Base-by-base conservation (phyloP, 2,888 invertebrate genomes). In the Cyclophora albipunctata region DNA sequence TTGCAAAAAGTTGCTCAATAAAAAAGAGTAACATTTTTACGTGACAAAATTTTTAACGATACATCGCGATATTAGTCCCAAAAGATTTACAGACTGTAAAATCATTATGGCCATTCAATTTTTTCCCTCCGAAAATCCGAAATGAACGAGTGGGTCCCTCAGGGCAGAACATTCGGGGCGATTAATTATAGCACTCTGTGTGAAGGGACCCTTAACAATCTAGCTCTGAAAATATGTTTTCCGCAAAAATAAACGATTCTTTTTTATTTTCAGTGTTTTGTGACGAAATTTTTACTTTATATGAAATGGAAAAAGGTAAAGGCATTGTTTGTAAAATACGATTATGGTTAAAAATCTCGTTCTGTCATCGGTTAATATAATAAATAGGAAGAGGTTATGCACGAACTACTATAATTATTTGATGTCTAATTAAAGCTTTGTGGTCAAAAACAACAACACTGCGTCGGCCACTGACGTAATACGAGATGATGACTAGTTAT, bases 181-280 rank as follows among this genome's bases (percentile, higher is more conserved):
- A 76, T 78, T 74, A 72, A 78, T 77, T 74, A 73, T 65, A 64
- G 50, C 63, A 60, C 56, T 52, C 59, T 54, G 50, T 33, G 49
- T 51, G 46, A 48, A 49, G 46, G 49, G 51, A 42, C 51, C 59
- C 58, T 55, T 55, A 54, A 60, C 59, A 60, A 60, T 61, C 54
- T 58, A 55, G 55, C 49, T 51, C 48, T 44, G 50, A 52, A 58
- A 55, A 53, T 54, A 54, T 59, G 49, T 49, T 47, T 20, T 42
- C 42, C 47, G 43, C 49, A 51, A 55, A 54, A 53, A 55, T 58
- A 51, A 59, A 50, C 46, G 49, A 49, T 46, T 59, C 50, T 54
- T 48, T 45, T 47, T 47, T 53, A 52, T 20, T 20, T 20, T 1
- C 20, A 20, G 20, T 20, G 20, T 20, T 20, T 20, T 20, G 20